Base-by-base conservation (phyloP, 2,113 vertebrate species). In the Cryptomyrus ogoouensis region DNA sequence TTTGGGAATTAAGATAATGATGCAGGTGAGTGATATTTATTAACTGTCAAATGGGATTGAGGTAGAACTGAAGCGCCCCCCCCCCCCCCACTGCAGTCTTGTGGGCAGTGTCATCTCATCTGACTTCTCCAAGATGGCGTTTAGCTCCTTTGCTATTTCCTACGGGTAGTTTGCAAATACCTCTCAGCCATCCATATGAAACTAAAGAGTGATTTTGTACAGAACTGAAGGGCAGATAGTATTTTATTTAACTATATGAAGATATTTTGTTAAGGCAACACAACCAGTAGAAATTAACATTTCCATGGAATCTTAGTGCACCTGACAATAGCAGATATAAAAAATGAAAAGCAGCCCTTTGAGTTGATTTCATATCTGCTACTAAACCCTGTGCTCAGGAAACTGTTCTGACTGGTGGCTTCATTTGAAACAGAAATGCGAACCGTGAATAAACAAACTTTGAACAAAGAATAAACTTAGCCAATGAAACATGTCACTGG, bases 1-100 rank as follows among this genome's bases (percentile, higher is more conserved):
- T 53, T 27, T 12, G 53, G 5, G 52, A 42, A 83, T 15, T 42
- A 42, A 42, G 5, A 89, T 88, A 92, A 95, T 94, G 7, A 74
- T 35, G n/a, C 31, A 74, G n/a, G n/a, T 35, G 27, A 35, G 3
- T 35, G n/a, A 53, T 53, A 53, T 53, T 53, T 35, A 35, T 7
- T 77, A 24, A 52, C 50, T 52, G 50, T 52, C 13, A 15, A 3
- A 52, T 52, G 50, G 27, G 66, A 27, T 5, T 74, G 66, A 74
- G 66, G 66, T 74, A 74, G 66, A 35, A 27, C 9, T 31, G 66
- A 74, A 15, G 56, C 21, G 0, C 46, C 9, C 44, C 47, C 8
- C 9, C 53, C 53, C 17, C 17, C 53, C 53, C 53, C 53, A 56
- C 50, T 4, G 50, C 50, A 52, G 0, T 52, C 50, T 52, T 52